These are phyloP conservation scores for Tenebrio molitor DNA, from an alignment of 1,140 invertebrate genomes.

Conservation along the genomic window DNA sequence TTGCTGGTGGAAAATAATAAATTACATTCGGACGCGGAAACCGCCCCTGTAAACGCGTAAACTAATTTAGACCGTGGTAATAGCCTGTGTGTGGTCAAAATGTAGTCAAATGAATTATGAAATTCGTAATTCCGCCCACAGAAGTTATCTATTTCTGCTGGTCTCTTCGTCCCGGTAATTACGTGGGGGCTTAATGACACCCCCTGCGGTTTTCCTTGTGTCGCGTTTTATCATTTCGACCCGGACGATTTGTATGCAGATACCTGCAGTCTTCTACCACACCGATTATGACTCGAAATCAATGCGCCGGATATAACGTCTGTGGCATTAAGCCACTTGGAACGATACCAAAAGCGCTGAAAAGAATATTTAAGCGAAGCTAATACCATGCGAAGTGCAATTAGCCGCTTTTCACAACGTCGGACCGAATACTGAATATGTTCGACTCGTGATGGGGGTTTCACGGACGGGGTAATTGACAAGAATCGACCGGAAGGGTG, in stretches of 20 bases:
- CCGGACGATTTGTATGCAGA: constrained; percentile 8
- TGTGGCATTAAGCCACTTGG: constrained; percentile 39
- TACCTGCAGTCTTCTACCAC: constrained; percentile 3
- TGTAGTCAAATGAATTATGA: constrained; percentile 50
- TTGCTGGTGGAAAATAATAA: constrained; percentile 28
- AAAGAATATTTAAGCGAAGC: constrained; percentile 20
- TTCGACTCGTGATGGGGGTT: neutral
- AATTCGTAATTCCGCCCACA: constrained; percentile 45
- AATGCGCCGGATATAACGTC: constrained; percentile 35
- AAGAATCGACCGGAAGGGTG: neutral
- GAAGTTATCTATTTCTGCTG: constrained; percentile 49
- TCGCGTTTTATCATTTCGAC: constrained; percentile 15
- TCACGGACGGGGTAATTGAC: neutral
- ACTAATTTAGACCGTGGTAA: constrained; percentile 42
- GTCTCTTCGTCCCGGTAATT: constrained; percentile 38
- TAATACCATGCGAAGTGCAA: constrained; percentile 6
- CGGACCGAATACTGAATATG: constrained; percentile 1
- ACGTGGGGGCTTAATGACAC: constrained; percentile 38
- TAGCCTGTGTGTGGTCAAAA: constrained; percentile 41
- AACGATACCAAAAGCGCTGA: constrained; percentile 40
- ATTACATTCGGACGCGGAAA: constrained; percentile 31
- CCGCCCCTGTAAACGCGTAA: constrained; percentile 33
- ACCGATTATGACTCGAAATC: constrained; percentile 42
- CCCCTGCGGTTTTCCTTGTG: neutral
- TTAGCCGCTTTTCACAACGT: neutral